Conservation (phyloP, 2,113 vertebrate species). For the Myiozetetes cayanensis region DNA sequence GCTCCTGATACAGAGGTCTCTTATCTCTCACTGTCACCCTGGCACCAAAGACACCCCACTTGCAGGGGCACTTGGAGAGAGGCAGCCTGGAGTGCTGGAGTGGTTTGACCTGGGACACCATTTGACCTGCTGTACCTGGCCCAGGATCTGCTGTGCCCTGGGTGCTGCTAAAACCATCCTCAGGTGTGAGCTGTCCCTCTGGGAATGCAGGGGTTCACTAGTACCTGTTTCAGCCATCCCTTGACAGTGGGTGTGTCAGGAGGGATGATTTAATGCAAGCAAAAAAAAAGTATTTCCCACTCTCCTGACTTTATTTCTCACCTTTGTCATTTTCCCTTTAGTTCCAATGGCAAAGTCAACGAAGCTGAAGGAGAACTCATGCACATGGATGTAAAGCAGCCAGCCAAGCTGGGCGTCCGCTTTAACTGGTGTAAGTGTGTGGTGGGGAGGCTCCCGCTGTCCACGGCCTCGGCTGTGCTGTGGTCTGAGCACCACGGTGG, state of each 20-base stretch:
- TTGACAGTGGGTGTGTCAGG: background rate
- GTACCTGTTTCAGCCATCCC: background rate
- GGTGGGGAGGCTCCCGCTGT: background rate
- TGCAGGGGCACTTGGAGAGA: background rate
- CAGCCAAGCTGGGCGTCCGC: slow-evolving; percentile 86
- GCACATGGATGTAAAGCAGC: slow-evolving; percentile 78
- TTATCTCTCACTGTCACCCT: background rate
- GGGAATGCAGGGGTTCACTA: background rate
- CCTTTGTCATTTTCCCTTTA: background rate
- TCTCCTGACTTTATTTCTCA: background rate
- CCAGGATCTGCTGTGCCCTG: background rate
- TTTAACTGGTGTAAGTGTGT: slow-evolving; percentile 83
- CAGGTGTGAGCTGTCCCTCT: rapidly evolving
- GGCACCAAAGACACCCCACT: background rate
- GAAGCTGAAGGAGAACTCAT: slow-evolving; percentile 81
- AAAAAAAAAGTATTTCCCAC: background rate
- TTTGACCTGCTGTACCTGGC: rapidly evolving
- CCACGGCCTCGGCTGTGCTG: rapidly evolving
- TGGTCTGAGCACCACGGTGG: background rate
- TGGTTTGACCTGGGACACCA: background rate
- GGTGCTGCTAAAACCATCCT: background rate
- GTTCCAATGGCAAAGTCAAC: slow-evolving; percentile 74
- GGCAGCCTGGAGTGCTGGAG: background rate
- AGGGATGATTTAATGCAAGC: background rate
- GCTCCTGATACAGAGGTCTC: background rate